A percentile compares a stretch with the other conserved stretches of the same genome.
Conservation (phyloP, 2,113 vertebrate species). For the Ophthalmolycus amberensis region DNA sequence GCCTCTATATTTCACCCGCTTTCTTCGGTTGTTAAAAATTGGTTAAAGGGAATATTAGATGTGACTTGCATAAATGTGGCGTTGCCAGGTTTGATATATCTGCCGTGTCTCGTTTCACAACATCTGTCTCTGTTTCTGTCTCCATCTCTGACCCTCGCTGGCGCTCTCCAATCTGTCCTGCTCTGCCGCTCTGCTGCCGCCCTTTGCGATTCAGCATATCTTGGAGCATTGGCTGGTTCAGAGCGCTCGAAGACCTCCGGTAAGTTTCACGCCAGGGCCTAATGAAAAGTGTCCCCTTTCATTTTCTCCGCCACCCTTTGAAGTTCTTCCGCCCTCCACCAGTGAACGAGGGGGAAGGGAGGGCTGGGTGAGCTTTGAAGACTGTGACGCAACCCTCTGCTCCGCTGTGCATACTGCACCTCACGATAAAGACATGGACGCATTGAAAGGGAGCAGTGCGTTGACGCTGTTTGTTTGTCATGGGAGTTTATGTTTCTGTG, state of each 20-base stretch:
- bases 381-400: slow-evolving; percentile 29
- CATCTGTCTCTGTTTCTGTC: slow-evolving; percentile 49
- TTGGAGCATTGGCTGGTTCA: slow-evolving; percentile 72
- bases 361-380: slow-evolving; percentile 65
- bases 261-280: slow-evolving; percentile 73
- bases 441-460: slow-evolving; percentile 33
- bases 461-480: slow-evolving; percentile 52
- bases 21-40: slow-evolving; percentile 58
- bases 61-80: slow-evolving; percentile 47
- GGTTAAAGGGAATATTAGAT: slow-evolving; percentile 69
- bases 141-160: slow-evolving; percentile 38
- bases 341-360: slow-evolving; percentile 23
- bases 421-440: slow-evolving; percentile 32
- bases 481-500: slow-evolving; percentile 38
- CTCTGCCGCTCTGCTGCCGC: slow-evolving; percentile 15
- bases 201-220: slow-evolving; percentile 72
- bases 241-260: slow-evolving; percentile 69
- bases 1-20: slow-evolving; percentile 58
- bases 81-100: slow-evolving; percentile 59
- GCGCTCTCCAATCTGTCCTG: slow-evolving; percentile 30
- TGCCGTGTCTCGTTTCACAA: slow-evolving; percentile 27
- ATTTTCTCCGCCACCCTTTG: slow-evolving; percentile 74
- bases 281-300: slow-evolving; percentile 71
- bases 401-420: slow-evolving; percentile 29
- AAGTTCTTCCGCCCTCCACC: slow-evolving; percentile 62